phyloP scores from a whole-genome alignment of 2,888 invertebrate species.

The Scelioninae gen. 1 region DNA sequence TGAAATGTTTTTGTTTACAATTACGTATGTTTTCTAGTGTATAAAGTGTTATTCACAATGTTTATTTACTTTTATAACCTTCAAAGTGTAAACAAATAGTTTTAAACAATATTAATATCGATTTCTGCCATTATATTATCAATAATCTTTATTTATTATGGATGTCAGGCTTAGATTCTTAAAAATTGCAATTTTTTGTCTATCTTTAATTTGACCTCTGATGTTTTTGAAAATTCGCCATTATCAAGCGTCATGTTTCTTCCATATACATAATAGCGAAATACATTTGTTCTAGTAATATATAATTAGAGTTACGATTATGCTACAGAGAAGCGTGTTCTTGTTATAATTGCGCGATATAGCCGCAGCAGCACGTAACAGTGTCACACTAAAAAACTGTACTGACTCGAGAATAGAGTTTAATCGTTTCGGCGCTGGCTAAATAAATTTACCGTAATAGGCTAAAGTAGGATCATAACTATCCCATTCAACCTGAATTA shows the following conservation, averaged over 20 bases:
- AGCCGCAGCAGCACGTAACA: slow-evolving; percentile 57
- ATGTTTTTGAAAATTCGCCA: slow-evolving; percentile 1
- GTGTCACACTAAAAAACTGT: slow-evolving; percentile 54
- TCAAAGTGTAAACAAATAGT: too few relatives aligned
- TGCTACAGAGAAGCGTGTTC: slow-evolving; percentile 42
- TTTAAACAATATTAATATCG: too few relatives aligned
- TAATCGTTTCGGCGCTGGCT: slow-evolving; percentile 59
- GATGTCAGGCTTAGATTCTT: background rate
- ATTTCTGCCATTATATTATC: background rate
- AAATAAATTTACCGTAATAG: slow-evolving; percentile 65
- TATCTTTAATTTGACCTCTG: background rate
- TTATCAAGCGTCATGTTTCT: slow-evolving; percentile 29
- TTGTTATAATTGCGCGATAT: slow-evolving; percentile 61
- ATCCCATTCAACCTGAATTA: slow-evolving; percentile 42
- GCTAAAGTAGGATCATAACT: slow-evolving; percentile 62
- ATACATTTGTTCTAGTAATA: slow-evolving; percentile 55
- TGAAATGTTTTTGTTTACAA: too few relatives aligned
- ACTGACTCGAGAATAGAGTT: slow-evolving; percentile 60
- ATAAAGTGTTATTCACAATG: too few relatives aligned
- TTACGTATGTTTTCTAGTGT: too few relatives aligned
- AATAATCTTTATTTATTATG: background rate
- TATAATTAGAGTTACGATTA: slow-evolving; percentile 68
- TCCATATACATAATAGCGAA: slow-evolving; percentile 33
- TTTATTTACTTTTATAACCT: too few relatives aligned
- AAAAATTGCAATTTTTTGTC: background rate